phyloP scores from a whole-genome alignment of 2,888 invertebrate species.

The Cryptophagus acutangulus region DNA sequence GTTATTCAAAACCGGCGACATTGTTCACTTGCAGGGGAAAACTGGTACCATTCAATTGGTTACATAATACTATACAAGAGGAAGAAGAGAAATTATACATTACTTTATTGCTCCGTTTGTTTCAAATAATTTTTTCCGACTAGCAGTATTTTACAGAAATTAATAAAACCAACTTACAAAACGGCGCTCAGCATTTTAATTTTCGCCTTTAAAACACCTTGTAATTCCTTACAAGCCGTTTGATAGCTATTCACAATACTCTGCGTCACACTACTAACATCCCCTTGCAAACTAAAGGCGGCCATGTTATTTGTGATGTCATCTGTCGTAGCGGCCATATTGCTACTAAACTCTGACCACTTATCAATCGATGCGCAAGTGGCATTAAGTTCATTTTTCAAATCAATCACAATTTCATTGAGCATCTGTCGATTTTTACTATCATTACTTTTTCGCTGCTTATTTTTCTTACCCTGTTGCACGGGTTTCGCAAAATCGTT shows the following conservation, averaged over 20 bases:
- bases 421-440: too few species aligned
- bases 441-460: slow-evolving; percentile 52
- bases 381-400: slow-evolving; percentile 41
- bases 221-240: slow-evolving; percentile 52
- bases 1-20: slow-evolving; percentile 63
- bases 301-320: slow-evolving; percentile 47
- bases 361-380: slow-evolving; percentile 49
- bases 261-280: slow-evolving; percentile 48
- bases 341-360: too few species aligned
- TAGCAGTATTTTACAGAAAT: neutral
- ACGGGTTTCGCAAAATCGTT: slow-evolving; percentile 52
- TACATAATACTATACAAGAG: too few species aligned
- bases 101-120: too few species aligned
- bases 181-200: slow-evolving; percentile 48
- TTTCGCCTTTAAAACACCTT: slow-evolving; percentile 54
- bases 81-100: too few species aligned
- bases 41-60: slow-evolving; percentile 40
- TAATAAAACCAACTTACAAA: too few species aligned
- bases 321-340: slow-evolving; percentile 38
- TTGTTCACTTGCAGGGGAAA: slow-evolving; percentile 52
- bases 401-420: slow-evolving; percentile 25
- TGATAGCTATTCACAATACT: slow-evolving; percentile 52
- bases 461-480: slow-evolving; percentile 54
- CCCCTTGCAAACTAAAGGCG: slow-evolving; percentile 43
- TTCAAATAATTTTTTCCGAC: too few species aligned